These are phyloP conservation scores for Xenopus borealis DNA, from an alignment of 2,113 vertebrate genomes.

Conservation along the genomic window DNA sequence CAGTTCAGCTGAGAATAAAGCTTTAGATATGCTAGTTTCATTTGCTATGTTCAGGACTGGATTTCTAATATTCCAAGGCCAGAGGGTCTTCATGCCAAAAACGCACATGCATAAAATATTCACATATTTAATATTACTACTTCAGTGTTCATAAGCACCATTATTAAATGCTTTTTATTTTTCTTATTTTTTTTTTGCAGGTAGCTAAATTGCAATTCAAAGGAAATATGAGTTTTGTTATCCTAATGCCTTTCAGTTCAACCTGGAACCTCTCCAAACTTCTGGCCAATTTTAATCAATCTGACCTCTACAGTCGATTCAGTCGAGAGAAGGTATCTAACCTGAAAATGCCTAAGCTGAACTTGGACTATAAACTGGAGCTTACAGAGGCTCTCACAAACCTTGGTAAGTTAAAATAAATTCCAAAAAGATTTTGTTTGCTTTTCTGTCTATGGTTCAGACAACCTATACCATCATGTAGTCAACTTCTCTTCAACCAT, in stretches of 20 bases:
- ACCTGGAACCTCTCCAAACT: constrained; percentile 68
- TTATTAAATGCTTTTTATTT: background rate
- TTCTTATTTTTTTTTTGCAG: constrained; percentile 59
- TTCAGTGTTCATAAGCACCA: background rate
- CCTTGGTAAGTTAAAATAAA: constrained; percentile 72
- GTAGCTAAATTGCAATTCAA: constrained; percentile 86
- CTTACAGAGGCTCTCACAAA: constrained; percentile 73
- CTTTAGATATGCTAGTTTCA: no score
- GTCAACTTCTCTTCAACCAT: no score
- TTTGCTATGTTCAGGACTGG: no score
- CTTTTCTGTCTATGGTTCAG: no score
- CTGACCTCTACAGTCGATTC: constrained; percentile 68
- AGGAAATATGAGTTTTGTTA: constrained; percentile 80
- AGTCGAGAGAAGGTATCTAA: constrained; percentile 71
- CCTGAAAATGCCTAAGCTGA: constrained; percentile 86
- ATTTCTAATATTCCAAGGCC: no score
- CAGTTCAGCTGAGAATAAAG: no score
- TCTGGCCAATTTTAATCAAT: constrained; percentile 69
- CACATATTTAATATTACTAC: no score
- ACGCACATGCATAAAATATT: no score
- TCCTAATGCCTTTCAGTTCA: constrained; percentile 73
- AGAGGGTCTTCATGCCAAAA: no score
- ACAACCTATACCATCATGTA: no score
- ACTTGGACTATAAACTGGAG: constrained; percentile 77
- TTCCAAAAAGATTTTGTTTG: no score